A percentile compares a stretch with the other conserved stretches of the same genome.
Conservation (phyloP, 1,140 invertebrate genomes). For the Drosophila suzukii region DNA sequence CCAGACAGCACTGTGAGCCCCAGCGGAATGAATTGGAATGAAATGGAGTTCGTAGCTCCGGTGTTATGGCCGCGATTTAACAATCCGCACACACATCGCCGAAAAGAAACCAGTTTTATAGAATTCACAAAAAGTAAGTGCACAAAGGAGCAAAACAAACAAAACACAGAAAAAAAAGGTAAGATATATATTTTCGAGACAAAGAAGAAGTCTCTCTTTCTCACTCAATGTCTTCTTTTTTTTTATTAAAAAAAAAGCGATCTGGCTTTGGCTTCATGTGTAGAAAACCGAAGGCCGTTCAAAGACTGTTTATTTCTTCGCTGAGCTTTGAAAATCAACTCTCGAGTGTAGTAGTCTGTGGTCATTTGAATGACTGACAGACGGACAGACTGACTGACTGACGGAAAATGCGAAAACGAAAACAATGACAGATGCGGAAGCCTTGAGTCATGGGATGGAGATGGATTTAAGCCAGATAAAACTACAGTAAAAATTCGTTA, state of each 20-base stretch:
- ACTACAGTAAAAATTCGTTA: constrained; percentile 24
- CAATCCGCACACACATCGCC: constrained; percentile 33
- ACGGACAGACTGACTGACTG: constrained; percentile 19
- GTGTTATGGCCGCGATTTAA: constrained; percentile 30
- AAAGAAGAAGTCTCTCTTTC: constrained; percentile 33
- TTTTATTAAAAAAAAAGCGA: constrained; percentile 4
- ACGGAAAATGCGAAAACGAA: constrained; percentile 45
- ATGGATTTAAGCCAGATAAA: constrained; percentile 32
- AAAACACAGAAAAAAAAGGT: constrained; percentile 1
- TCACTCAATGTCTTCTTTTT: neutral
- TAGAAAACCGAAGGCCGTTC: constrained; percentile 53
- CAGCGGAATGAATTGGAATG: constrained; percentile 6
- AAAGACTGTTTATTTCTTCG: constrained; percentile 36
- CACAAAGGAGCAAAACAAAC: constrained; percentile 59
- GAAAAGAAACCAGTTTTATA: constrained; percentile 62
- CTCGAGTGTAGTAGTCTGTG: constrained; percentile 8
- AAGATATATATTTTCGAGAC: constrained; percentile 34
- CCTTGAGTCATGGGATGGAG: constrained; percentile 28
- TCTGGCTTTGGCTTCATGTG: constrained; percentile 25
- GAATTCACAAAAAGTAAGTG: constrained; percentile 61
- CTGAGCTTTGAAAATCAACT: constrained; percentile 22
- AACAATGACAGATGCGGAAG: constrained; percentile 49
- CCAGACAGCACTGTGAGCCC: constrained; percentile 27
- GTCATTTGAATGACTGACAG: constrained; percentile 29
- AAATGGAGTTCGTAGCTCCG: constrained; percentile 28